phyloP scores from a whole-genome alignment of 1,140 invertebrate genomes.

The Drosophila quadrilineata region DNA sequence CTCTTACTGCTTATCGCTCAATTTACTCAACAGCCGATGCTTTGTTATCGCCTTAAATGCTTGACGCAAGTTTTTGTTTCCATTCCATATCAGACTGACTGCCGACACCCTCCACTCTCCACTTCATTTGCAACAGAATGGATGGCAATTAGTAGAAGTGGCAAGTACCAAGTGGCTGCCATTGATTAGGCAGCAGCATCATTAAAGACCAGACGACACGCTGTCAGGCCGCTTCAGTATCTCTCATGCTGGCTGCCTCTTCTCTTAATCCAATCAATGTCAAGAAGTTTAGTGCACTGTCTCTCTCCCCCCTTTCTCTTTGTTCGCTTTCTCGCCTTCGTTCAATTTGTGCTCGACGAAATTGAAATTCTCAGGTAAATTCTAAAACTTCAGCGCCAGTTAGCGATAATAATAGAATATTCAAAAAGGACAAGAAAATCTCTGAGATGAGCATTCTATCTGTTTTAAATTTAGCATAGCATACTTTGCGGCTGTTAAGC shows the following conservation, averaged over 20 bases:
- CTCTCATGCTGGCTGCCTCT: background rate
- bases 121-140: conserved; percentile 24
- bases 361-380: conserved; percentile 30
- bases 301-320: conserved; percentile 3
- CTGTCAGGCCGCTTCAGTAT: background rate
- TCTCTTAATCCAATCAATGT: conserved; percentile 50
- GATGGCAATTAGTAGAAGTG: conserved; percentile 36
- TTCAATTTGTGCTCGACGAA: conserved; percentile 51
- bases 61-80: conserved; percentile 15
- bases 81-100: conserved; percentile 2
- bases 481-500: background rate
- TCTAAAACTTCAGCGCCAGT: conserved; percentile 30
- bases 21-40: conserved; percentile 6
- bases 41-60: conserved; percentile 17
- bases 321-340: conserved; percentile 10
- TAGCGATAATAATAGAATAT: background rate
- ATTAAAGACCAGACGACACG: too few relatives aligned
- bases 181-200: conserved; percentile 26
- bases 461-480: background rate
- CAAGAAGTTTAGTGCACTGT: conserved; percentile 30
- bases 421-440: background rate
- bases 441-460: too few relatives aligned
- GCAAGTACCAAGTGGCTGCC: conserved; percentile 27
- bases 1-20: conserved; percentile 20
- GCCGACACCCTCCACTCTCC: background rate